Base-by-base conservation (phyloP, 2,888 invertebrate species). In the Drosophila multiciliata region DNA sequence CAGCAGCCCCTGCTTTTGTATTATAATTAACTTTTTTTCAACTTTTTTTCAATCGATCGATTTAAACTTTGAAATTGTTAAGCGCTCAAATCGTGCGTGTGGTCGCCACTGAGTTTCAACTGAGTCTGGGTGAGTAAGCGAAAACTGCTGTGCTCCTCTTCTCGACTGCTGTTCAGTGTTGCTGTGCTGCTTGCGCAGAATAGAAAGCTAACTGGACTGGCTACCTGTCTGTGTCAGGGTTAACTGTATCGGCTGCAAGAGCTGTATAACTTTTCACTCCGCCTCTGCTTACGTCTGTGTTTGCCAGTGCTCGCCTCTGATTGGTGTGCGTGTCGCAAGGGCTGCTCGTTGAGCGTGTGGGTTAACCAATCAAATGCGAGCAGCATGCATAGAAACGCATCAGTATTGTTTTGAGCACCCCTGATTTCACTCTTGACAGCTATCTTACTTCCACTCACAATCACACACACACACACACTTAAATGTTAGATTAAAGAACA, bases 71-170 rank as follows among this genome's bases (percentile, higher is more conserved):
- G 26, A 15, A 7, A 26, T 57, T 12, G 20, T 36, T 49, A 32
- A 50, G 48, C 55, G 48, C 65, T 11, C 4, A 58, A 80, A 66
- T 65, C 57, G 62, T 78, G 75, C 84, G 82, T 87, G 84, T 59
- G 71, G 78, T 83, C 87, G 67, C 33, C 62, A 32, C 81, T 60
- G 59, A 53, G 73, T 55, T 68, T 59, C 42, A 80, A 83, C 75
- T 69, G 70, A 63, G 68, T 78, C 78, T 78, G 78, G 60, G 77
- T 77, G 65, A 78, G 77, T 66, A 60, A 72, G 80, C 80, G 59
- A 71, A 75, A 80, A 60, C 54, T 17, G 20, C 29, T 66, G 17
- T 17, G 23, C 32, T 59, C 9, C 49, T 49, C 50, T 45, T 15
- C 45, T 45, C 23, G 7, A 20, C 1, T 15, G 26, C 26, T 63